phyloP scores from a whole-genome alignment of 2,113 vertebrate species.

The Callithrix jacchus region DNA sequence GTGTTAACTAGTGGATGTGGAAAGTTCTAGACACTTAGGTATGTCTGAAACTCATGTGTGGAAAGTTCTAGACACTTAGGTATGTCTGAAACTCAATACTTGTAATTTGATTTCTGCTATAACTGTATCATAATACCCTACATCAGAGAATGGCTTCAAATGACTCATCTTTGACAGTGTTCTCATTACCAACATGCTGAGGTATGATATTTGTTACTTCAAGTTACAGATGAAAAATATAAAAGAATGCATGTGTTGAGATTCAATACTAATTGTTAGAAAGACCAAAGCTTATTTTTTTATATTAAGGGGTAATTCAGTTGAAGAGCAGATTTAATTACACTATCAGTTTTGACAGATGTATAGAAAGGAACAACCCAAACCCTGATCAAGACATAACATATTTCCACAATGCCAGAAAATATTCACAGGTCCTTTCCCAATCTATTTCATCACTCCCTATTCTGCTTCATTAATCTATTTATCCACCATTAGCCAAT shows the following conservation, averaged over 20 bases:
- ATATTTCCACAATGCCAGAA: not conserved
- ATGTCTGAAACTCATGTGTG: not conserved
- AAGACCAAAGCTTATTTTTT: not conserved
- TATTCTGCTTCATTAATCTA: not conserved
- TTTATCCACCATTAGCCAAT: not conserved
- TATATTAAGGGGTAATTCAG: not conserved
- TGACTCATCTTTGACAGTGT: not conserved
- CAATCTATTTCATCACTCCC: not conserved
- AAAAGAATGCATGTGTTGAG: conserved; percentile 4
- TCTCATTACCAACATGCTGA: not conserved
- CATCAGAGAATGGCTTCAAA: not conserved
- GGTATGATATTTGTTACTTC: not conserved
- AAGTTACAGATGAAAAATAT: conserved; percentile 3
- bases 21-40: not conserved
- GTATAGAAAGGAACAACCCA: not conserved
- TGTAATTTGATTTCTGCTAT: not conserved
- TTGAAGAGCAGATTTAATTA: not conserved
- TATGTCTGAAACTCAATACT: not conserved
- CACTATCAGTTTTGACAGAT: not conserved
- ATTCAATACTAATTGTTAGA: not conserved
- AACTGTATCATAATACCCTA: not conserved
- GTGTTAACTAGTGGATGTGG: not conserved
- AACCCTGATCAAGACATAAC: not conserved
- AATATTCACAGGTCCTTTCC: not conserved
- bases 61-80: not conserved